These are phyloP conservation scores for Oncopodura yosiiana DNA, from an alignment of 1,140 invertebrate species.

Conservation along the genomic window DNA sequence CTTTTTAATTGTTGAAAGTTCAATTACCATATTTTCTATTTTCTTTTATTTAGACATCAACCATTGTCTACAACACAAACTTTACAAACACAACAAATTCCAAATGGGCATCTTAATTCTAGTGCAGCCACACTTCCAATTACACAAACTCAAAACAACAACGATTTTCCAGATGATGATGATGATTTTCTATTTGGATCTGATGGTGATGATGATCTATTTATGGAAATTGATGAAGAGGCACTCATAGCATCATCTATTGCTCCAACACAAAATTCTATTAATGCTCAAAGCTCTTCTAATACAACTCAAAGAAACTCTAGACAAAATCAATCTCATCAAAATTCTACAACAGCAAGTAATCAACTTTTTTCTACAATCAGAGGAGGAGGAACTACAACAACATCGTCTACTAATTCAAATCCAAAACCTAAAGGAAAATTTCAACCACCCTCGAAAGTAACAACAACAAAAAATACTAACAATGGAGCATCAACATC, in stretches of 20 bases:
- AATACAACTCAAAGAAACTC: background rate
- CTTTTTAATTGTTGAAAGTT: background rate
- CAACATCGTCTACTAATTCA: background rate
- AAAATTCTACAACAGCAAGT: background rate
- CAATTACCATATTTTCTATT: background rate
- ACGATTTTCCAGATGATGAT: background rate
- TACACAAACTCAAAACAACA: background rate
- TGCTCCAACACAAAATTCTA: background rate
- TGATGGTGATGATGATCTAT: conserved; percentile 21
- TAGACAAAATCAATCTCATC: background rate
- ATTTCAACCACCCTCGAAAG: no score
- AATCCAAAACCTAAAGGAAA: background rate
- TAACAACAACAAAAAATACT: background rate
- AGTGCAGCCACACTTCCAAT: background rate
- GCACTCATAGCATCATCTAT: background rate
- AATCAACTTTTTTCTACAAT: background rate
- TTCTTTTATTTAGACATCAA: background rate
- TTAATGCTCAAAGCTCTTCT: background rate
- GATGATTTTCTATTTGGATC: conserved; percentile 7
- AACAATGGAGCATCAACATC: background rate
- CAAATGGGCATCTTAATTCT: background rate
- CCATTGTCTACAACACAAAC: background rate
- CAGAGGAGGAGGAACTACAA: background rate
- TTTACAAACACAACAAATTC: background rate
- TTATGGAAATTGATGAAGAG: conserved; percentile 31